A percentile compares a stretch with the other conserved stretches of the same genome.
These are phyloP conservation scores for Papilio polyxenes DNA, from an alignment of 1,140 invertebrate genomes.

Conservation along the genomic window DNA sequence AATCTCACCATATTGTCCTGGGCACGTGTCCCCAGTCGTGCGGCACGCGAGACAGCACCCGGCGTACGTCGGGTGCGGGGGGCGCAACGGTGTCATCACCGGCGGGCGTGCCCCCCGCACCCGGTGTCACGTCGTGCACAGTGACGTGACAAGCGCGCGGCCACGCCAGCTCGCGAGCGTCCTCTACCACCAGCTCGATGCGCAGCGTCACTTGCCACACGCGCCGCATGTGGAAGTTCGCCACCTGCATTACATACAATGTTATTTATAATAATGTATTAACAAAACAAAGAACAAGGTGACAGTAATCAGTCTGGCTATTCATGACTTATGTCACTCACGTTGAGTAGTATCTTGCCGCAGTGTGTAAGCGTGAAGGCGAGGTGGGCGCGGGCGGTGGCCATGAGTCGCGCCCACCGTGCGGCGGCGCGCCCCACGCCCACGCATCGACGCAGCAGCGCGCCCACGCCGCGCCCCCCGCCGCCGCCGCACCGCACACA, in stretches of 20 bases:
- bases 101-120: neutral
- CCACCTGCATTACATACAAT: slow-evolving; percentile 52
- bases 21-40: slow-evolving; percentile 68
- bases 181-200: slow-evolving; percentile 51
- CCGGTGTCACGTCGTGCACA: slow-evolving; percentile 32
- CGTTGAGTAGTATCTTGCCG: neutral
- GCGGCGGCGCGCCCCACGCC: slow-evolving; percentile 50
- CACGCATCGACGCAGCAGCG: slow-evolving; percentile 54
- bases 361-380: slow-evolving; percentile 49
- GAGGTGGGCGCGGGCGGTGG: slow-evolving; percentile 51
- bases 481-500: slow-evolving; percentile 39
- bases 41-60: slow-evolving; percentile 41
- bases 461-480: slow-evolving; percentile 47
- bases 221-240: slow-evolving; percentile 60
- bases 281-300: too few species aligned
- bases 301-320: too few species aligned
- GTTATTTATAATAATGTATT: neutral
- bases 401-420: slow-evolving; percentile 62
- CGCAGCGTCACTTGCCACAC: slow-evolving; percentile 63
- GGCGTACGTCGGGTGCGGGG: slow-evolving; percentile 39
- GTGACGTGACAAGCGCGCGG: slow-evolving; percentile 49
- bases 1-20: slow-evolving; percentile 56
- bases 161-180: slow-evolving; percentile 47
- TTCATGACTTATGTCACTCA: neutral
- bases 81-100: slow-evolving; percentile 32